Evolutionary conservation across 2,888 invertebrate genomes (phyloP).

Genomic region (Lypha dubia): DNA sequence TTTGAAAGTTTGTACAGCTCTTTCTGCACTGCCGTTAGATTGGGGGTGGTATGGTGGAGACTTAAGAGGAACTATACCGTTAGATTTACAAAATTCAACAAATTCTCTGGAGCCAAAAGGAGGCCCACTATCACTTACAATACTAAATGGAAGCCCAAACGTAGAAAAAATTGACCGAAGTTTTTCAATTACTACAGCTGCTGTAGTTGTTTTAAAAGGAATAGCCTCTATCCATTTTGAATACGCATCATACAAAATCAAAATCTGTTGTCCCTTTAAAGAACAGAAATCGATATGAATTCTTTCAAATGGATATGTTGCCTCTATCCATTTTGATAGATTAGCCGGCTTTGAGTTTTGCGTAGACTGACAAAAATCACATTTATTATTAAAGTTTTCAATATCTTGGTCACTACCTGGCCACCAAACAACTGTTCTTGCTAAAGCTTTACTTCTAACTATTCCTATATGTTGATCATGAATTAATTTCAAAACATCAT

Average conservation of each 20-base stretch:
- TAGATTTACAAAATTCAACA: too few relatives aligned
- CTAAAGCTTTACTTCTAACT: conserved; percentile 77
- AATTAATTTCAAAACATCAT: conserved; percentile 68
- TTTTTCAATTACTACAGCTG: conserved; percentile 29
- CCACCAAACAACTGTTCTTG: conserved; percentile 76
- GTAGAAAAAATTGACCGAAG: conserved; percentile 47
- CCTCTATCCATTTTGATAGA: conserved; percentile 44
- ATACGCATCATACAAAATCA: conserved; percentile 43
- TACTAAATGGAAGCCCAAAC: conserved; percentile 1
- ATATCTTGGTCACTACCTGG: conserved; percentile 76
- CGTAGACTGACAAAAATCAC: conserved; percentile 56
- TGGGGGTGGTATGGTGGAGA: too few relatives aligned
- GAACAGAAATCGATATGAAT: conserved; percentile 61
- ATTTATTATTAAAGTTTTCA: conserved; percentile 73
- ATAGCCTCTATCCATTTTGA: conserved; percentile 56
- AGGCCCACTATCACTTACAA: conserved; percentile 52
- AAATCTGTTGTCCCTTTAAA: conserved; percentile 41
- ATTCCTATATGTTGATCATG: conserved; percentile 77
- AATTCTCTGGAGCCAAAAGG: conserved; percentile 4
- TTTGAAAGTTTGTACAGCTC: too few relatives aligned
- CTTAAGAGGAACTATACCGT: too few relatives aligned
- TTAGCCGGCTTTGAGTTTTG: conserved; percentile 13
- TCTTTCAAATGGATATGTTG: conserved; percentile 66
- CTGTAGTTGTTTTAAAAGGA: conserved; percentile 27
- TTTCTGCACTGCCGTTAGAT: too few relatives aligned